These are phyloP conservation scores for Gasterosteus aculeatus DNA, from an alignment of 2,113 vertebrate genomes.

Conservation along the genomic window DNA sequence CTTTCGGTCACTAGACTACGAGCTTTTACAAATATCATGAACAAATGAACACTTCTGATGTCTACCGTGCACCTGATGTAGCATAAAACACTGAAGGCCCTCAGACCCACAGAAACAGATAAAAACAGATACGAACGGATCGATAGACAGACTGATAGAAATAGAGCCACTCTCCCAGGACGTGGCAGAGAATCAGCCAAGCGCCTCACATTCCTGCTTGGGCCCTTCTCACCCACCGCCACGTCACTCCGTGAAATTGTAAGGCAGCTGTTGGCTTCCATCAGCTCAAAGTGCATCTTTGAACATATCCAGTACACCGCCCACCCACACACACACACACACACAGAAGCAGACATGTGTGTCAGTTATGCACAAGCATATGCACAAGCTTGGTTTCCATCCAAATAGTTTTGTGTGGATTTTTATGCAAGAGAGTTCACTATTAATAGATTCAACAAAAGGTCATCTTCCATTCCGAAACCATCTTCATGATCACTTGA, in stretches of 20 bases:
- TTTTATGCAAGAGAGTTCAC: constrained; percentile 1
- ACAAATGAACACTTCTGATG: constrained; percentile 10
- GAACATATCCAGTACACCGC: constrained; percentile 86
- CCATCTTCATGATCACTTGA: neutral
- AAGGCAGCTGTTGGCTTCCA: constrained; percentile 96
- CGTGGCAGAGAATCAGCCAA: constrained; percentile 40
- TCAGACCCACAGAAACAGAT: constrained; percentile 22
- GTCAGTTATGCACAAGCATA: constrained; percentile 12
- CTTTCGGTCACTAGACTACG: neutral
- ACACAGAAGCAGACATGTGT: constrained; percentile 9
- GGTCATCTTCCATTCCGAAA: neutral
- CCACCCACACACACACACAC: constrained; percentile 11
- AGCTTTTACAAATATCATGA: neutral
- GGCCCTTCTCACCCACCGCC: constrained; percentile 87
- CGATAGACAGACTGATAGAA: constrained; percentile 40
- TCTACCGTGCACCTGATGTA: neutral
- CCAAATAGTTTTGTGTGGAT: constrained; percentile 18
- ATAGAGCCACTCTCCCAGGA: constrained; percentile 47
- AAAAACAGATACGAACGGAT: constrained; percentile 47
- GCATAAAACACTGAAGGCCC: constrained; percentile 15
- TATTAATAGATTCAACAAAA: constrained; percentile 5
- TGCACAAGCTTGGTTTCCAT: constrained; percentile 25
- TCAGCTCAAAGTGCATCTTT: constrained; percentile 91
- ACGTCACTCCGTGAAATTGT: constrained; percentile 95
- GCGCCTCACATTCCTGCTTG: constrained; percentile 79